Conservation (phyloP, 1,140 invertebrate genomes). For the Himalopsyche phryganea region DNA sequence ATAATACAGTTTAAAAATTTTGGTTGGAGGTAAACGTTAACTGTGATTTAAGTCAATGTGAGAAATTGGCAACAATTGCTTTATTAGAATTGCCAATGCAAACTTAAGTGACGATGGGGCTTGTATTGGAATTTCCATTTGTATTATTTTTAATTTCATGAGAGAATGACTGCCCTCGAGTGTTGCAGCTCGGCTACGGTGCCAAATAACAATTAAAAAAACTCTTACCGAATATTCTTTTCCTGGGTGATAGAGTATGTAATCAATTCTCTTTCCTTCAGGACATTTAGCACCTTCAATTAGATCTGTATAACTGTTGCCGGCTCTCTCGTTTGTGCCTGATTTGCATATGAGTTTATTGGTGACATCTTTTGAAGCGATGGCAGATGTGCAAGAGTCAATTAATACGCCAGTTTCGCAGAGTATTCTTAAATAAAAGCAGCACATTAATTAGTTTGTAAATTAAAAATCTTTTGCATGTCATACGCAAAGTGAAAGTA, state of each 20-base stretch:
- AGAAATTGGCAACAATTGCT: no score
- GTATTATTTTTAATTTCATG: no score
- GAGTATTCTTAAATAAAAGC: conserved; percentile 36
- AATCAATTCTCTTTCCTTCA: conserved; percentile 85
- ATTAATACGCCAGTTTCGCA: conserved; percentile 43
- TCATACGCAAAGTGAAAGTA: not conserved
- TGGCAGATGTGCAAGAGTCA: conserved; percentile 47
- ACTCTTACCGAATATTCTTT: conserved; percentile 52
- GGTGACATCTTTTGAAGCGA: conserved; percentile 13
- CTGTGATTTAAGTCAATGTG: no score
- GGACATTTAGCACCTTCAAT: conserved; percentile 56
- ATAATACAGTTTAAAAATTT: no score
- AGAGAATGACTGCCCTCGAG: no score
- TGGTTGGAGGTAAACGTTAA: no score
- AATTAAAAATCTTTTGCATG: not conserved
- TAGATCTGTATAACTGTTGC: conserved; percentile 76
- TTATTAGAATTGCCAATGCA: no score
- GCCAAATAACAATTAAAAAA: no score
- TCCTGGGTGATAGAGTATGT: conserved; percentile 72
- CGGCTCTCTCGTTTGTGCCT: conserved; percentile 76
- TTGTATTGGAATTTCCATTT: no score
- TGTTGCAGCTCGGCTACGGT: no score
- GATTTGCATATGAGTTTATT: conserved; percentile 7
- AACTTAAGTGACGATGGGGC: no score
- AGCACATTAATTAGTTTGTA: not conserved